Evolutionary conservation across 2,797 vertebrate genomes (phyloP), one percentile per base, ranked within the genome.

Genomic region (Heteromormyrus szaboi): DNA sequence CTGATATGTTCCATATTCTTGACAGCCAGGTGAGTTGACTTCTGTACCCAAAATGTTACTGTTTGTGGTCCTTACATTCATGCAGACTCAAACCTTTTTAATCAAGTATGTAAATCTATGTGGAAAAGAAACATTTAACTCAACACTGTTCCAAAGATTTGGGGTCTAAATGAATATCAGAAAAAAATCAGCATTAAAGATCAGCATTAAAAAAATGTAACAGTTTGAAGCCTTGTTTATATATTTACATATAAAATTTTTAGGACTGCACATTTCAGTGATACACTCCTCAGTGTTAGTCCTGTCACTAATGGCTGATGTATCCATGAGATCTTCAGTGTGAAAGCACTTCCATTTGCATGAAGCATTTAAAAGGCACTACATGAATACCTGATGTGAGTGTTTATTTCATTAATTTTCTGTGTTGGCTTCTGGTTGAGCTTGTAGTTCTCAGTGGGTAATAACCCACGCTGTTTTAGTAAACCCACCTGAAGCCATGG

Each of bases 1-100:
- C 97, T 0, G 97, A 99, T 94, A 97, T 99, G 95, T 99, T 99
- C 93, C 96, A 97, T 1, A 93, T 99, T 92, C 94, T 96, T 90
- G 97, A 98, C 90, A 96, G 97, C 90, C 95, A 97, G 96, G 99
- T 99, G 94, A 95, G 96, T n/a, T n/a, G 19, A 19, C 19, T 83
- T 84, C 46, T 84, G 81, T 84, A 25, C 81, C 46, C 46, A 50
- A 37, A 72, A 41, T 79, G 72, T 44, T 44, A 37, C 4, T 44
- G 37, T 41, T 2, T 79, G 37, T 44, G 33, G 37, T 44, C 72
- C 19, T 44, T n/a, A 79, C 72, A 44, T 33, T 33, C 65, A 33
- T 37, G 29, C 65, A 65, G 25, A 68, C 65, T 68, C 65, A 17
- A 72, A 37, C 29, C 62, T 33, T 68, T 68, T 72, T 37, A 72